phyloP scores from a whole-genome alignment of 1,140 invertebrate genomes.

The Nymphalis io region DNA sequence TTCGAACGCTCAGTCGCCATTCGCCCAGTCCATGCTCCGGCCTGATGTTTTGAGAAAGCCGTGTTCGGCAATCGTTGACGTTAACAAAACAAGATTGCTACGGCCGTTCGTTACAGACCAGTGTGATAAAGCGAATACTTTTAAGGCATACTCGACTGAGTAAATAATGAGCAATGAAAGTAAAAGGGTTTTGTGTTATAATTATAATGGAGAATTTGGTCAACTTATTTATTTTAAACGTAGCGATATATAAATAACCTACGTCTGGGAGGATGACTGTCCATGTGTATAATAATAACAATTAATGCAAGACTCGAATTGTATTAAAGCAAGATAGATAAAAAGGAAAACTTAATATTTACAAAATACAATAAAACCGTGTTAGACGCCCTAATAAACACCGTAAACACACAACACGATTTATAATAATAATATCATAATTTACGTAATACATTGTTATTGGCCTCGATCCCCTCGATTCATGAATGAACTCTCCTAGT shows the following conservation, averaged over 20 bases:
- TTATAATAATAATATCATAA: constrained; percentile 15
- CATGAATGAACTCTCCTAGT: constrained; percentile 57
- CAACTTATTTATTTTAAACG: constrained; percentile 12
- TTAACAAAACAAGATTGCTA: constrained; percentile 71
- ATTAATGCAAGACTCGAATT: background rate
- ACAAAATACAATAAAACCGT: background rate
- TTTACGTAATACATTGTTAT: constrained; percentile 24
- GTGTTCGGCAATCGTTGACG: constrained; percentile 67
- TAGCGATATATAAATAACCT: background rate
- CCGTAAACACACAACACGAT: constrained; percentile 2
- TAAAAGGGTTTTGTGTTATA: constrained; percentile 39
- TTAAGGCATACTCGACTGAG: constrained; percentile 30
- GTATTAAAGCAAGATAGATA: background rate
- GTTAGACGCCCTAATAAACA: background rate
- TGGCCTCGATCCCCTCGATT: constrained; percentile 29
- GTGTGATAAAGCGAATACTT: constrained; percentile 53
- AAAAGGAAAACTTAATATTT: background rate
- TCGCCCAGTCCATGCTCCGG: constrained; percentile 59
- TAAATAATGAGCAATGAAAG: constrained; percentile 40
- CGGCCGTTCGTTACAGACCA: constrained; percentile 53
- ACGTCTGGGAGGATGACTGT: background rate
- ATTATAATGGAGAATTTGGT: constrained; percentile 27
- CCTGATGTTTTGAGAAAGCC: constrained; percentile 76
- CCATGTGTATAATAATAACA: too few species aligned
- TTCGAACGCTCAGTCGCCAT: constrained; percentile 68